Percentiles rank a stretch among this genome's conserved stretches.
These are phyloP conservation scores for Nephrotoma guestfalica DNA, from an alignment of 2,888 invertebrate genomes.

Conservation along the genomic window DNA sequence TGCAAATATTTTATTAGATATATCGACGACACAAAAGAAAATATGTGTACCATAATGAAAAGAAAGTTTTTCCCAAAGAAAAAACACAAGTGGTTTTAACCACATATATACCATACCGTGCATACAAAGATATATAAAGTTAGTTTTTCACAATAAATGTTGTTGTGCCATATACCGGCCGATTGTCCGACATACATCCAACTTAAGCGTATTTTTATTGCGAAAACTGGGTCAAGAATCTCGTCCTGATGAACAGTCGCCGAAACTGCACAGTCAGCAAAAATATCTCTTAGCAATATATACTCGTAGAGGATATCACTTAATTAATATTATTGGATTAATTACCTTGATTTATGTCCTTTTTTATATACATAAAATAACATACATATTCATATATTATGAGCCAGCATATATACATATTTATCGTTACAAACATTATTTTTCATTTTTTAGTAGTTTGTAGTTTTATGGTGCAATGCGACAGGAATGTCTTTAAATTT, in stretches of 20 bases:
- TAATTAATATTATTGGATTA: not conserved
- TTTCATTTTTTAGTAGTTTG: not conserved
- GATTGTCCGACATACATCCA: not conserved
- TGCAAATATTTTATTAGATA: not conserved
- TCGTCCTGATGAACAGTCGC: not conserved
- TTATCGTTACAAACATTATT: not conserved
- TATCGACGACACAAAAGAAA: not conserved
- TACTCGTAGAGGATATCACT: not conserved
- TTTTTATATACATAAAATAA: not conserved
- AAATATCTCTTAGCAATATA: not conserved
- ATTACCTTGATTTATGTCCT: not conserved
- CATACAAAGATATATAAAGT: not conserved
- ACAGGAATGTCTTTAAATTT: slow-evolving; percentile 10
- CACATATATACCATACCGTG: not conserved
- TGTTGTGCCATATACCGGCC: not conserved
- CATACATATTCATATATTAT: not conserved
- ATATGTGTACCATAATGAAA: not conserved
- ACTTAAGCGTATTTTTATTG: not conserved
- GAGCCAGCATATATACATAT: not conserved
- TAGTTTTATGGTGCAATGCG: slow-evolving; percentile 14
- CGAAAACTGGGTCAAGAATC: not conserved
- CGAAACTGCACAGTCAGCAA: no score
- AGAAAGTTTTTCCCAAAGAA: not conserved
- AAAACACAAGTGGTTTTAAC: not conserved
- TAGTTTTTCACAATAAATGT: not conserved